Evolutionary conservation across 1,140 invertebrate genomes (phyloP).

Genomic region (Physella acuta): DNA sequence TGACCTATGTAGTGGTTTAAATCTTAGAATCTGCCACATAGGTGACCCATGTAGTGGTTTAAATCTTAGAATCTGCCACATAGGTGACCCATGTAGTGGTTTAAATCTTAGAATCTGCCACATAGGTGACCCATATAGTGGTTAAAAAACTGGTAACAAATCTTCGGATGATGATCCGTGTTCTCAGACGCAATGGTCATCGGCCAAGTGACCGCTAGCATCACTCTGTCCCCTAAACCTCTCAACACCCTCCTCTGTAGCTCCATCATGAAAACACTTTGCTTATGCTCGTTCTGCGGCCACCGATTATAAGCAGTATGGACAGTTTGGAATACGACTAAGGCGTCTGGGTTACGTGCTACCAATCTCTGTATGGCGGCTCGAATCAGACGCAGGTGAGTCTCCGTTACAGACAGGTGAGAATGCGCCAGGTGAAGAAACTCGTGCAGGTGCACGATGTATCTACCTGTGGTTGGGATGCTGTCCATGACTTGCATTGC

Average conservation of each 20-base stretch:
- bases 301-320: not conserved
- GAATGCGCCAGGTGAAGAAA: not conserved
- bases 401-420: not conserved
- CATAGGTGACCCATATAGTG: not conserved
- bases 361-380: not conserved
- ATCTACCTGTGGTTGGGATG: not conserved
- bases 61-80: too few species aligned
- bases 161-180: not conserved
- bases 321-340: not conserved
- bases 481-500: not conserved
- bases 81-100: not conserved
- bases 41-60: too few species aligned
- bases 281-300: not conserved
- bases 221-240: not conserved
- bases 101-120: not conserved
- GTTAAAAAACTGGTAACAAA: not conserved
- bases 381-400: not conserved
- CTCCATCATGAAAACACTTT: not conserved
- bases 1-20: too few species aligned
- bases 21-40: too few species aligned
- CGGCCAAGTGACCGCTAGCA: not conserved
- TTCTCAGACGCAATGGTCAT: not conserved
- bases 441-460: not conserved
- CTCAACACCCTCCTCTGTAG: not conserved
- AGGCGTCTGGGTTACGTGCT: not conserved